Base-by-base conservation (phyloP, 2,113 vertebrate species). In the Poeciliopsis occidentalis region DNA sequence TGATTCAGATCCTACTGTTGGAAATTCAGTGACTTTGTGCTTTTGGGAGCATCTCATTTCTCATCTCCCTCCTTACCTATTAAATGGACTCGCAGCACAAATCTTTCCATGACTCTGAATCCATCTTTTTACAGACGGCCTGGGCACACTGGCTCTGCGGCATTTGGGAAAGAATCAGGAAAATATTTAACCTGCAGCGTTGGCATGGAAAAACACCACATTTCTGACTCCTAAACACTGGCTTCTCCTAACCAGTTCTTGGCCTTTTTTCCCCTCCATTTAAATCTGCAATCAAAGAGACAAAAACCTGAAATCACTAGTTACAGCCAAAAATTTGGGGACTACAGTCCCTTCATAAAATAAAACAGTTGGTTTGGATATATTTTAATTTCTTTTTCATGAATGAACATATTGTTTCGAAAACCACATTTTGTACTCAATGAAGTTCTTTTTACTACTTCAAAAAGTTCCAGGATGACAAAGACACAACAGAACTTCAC, bases 11-110 rank as follows among this genome's bases (percentile, higher is more conserved):
- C 17, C 69, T 0, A 26, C 74, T 51, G 54, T 83, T 83, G 76
- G 66, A 89, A 81, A 84, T 88, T 61, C 68, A 73, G 73, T 60
- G 70, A 73, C 79, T 87, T 47, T 44, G 67, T 66, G 81, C 85
- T 82, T 81, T 83, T 77, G 83, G 78, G 85, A 86, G 54, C 22
- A 2, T 84, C 71, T 61, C 71, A 47, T 67, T 77, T 75, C 66
- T 68, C 70, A 57, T 70, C 47, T 51, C 66, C 39, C 39, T 75
- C 41, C 67, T 70, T 80, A 79, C 80, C 79, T 83, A 78, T 84
- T 78, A 85, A 89, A 85, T 73, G 54, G 60, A 70, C 77, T 80
- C 22, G 47, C 61, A 80, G 62, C 66, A 63, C 24, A 64, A 76
- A 80, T 88, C 66, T 76, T 79, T 54, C 65, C 63, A 68, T 84